These are phyloP conservation scores for Bovichtus diacanthus DNA, from an alignment of 2,797 vertebrate genomes.

Conservation along the genomic window DNA sequence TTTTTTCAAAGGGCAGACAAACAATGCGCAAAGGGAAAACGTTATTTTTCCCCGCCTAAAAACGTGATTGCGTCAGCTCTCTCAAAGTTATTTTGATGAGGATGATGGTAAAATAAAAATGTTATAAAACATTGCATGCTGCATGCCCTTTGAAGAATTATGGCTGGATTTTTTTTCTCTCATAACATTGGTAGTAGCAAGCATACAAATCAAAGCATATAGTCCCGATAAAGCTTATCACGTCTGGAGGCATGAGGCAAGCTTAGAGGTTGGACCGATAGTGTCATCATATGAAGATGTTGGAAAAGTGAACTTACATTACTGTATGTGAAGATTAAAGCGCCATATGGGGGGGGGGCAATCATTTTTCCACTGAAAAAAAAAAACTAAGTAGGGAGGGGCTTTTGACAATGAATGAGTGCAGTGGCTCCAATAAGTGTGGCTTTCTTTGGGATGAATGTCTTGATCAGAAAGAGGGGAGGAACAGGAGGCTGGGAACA, in stretches of 20 bases:
- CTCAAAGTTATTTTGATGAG: constrained; percentile 37
- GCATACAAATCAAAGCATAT: constrained; percentile 24
- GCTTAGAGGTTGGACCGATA: constrained; percentile 36
- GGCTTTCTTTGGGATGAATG: constrained; percentile 58
- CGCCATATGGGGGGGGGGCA: not conserved
- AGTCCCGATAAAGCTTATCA: constrained; percentile 43
- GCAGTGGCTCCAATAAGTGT: constrained; percentile 25
- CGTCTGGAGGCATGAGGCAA: constrained; percentile 24
- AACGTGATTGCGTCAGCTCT: constrained; percentile 32
- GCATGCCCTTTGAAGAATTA: not conserved
- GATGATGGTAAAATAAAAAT: not conserved
- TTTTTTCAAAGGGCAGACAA: constrained; percentile 32
- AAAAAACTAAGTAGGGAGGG: not conserved
- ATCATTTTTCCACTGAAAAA: not conserved
- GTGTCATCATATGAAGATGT: constrained; percentile 30
- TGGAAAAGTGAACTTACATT: constrained; percentile 18
- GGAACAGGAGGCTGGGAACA: constrained; percentile 75
- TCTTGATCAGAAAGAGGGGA: constrained; percentile 70
- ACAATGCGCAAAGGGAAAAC: constrained; percentile 23
- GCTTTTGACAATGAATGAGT: constrained; percentile 16
- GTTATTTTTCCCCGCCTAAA: not conserved
- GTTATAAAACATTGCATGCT: too few species aligned
- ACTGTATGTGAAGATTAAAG: constrained; percentile 31
- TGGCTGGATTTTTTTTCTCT: not conserved
- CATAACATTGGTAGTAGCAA: constrained; percentile 19